Evolutionary conservation across 1,140 invertebrate genomes (phyloP).

Genomic region (Drosophila suzukii): DNA sequence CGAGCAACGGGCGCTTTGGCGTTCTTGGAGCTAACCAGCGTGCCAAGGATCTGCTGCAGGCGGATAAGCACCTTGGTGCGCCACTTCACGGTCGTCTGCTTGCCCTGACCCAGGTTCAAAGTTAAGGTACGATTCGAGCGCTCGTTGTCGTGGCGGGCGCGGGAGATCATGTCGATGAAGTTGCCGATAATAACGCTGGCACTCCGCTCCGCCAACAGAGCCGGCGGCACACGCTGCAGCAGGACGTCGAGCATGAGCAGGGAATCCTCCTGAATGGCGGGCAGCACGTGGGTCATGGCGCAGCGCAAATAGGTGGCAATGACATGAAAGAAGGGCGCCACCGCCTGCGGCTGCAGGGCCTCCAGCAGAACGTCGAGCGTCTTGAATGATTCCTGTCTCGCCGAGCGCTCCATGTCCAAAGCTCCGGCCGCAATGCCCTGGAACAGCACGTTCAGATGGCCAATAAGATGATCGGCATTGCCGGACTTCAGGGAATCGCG

Average conservation of each 20-base stretch:
- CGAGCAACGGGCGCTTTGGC: not conserved
- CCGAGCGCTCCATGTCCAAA: constrained; percentile 89
- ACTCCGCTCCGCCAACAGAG: constrained; percentile 87
- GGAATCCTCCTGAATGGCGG: constrained; percentile 92
- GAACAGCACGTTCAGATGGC: constrained; percentile 88
- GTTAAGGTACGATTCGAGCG: constrained; percentile 87
- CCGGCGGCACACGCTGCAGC: constrained; percentile 86
- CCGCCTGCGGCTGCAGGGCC: constrained; percentile 85
- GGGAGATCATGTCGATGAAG: constrained; percentile 93
- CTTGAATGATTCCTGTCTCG: constrained; percentile 89
- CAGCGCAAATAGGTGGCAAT: constrained; percentile 92
- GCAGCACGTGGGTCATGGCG: constrained; percentile 94
- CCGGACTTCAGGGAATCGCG: constrained; percentile 88
- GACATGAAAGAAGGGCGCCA: constrained; percentile 89
- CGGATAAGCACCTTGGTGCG: constrained; percentile 89
- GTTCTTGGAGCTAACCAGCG: constrained; percentile 76
- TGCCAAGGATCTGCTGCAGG: constrained; percentile 87
- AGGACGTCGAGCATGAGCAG: constrained; percentile 90
- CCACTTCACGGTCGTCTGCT: constrained; percentile 90
- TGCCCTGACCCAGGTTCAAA: constrained; percentile 87
- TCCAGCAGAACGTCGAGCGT: constrained; percentile 88
- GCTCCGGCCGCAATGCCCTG: constrained; percentile 88
- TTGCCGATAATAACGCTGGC: constrained; percentile 89
- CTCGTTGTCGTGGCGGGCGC: constrained; percentile 87
- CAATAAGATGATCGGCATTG: constrained; percentile 82